Evolutionary conservation across 1,140 invertebrate species (phyloP), one percentile per base, ranked within the genome.

Genomic region (Mesaphorura yosii): DNA sequence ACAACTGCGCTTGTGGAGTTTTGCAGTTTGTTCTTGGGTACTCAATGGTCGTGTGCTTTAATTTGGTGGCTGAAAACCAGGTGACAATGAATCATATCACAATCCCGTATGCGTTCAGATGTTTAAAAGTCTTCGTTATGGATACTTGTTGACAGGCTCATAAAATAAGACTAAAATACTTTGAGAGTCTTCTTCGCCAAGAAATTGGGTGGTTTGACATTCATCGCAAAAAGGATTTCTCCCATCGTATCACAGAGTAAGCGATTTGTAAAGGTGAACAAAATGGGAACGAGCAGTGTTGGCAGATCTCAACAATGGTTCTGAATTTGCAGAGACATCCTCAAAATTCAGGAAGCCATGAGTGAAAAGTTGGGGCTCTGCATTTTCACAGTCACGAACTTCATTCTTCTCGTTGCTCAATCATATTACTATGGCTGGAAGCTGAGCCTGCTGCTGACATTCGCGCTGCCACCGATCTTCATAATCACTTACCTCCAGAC

Each of bases 121-220:
- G 14, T 47, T 41, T 42, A 26, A 58, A 52, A 49, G 56, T 37
- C 23, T 45, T 17, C 51, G 19, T 22, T 60, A 49, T 58, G 14
- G 38, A 23, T n/a, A n/a, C 39, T 62, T 38, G 29, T 56, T 55
- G 54, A 29, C 58, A 65, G 53, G 51, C 60, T 3, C 60, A 58
- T 34, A 53, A 45, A 26, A 41, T 67, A 1, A 50, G 65, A 25
- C 46, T 57, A 38, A 44, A 58, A 34, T 67, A 66, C 39, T 67
- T 66, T 37, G 49, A 59, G 26, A 47, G 58, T 42, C 67, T 78
- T 2, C 53, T 79, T n/a, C 59, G 73, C 27, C 77, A 80, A 64
- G 74, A 79, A 49, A 76, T 80, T 62, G 68, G 69, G 19, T 79
- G 76, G 77, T 78, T 75, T 68, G 77, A 80, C 58, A 68, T 66